Percentiles rank a stretch among this genome's conserved stretches.
Conservation (phyloP, 64 coral and sea anemone species). For the Montipora foliosa region DNA sequence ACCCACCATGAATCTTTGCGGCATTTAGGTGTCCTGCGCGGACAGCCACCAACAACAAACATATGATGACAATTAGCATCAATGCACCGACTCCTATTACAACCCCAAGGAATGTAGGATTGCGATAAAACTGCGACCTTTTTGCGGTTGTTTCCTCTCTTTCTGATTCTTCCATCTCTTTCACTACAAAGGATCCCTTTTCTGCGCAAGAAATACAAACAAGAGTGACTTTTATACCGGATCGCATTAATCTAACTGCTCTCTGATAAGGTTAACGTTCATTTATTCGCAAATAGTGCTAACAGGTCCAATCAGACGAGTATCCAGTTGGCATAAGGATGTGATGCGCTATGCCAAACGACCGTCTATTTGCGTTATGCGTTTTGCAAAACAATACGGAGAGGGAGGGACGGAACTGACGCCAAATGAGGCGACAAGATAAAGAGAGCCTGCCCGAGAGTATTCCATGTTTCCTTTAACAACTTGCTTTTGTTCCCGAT, state of each 20-base stretch:
- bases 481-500: no score
- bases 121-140: conserved; percentile 35
- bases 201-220: background rate
- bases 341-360: no score
- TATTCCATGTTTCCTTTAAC: no score
- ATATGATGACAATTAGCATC: conserved; percentile 60
- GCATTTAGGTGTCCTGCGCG: conserved; percentile 29
- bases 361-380: no score
- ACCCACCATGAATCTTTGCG: conserved; percentile 23
- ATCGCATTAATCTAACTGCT: background rate
- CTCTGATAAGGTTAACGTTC: no score
- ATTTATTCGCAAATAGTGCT: no score
- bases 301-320: no score
- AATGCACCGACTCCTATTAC: conserved; percentile 53
- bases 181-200: background rate
- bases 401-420: no score
- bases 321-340: no score
- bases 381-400: no score
- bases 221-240: background rate
- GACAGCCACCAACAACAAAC: conserved; percentile 59
- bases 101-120: conserved; percentile 52
- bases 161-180: conserved; percentile 13
- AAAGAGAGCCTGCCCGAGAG: background rate
- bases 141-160: background rate
- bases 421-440: no score